These are phyloP conservation scores for Coptotermes formosanus DNA, from an alignment of 1,140 invertebrate genomes.

Conservation along the genomic window DNA sequence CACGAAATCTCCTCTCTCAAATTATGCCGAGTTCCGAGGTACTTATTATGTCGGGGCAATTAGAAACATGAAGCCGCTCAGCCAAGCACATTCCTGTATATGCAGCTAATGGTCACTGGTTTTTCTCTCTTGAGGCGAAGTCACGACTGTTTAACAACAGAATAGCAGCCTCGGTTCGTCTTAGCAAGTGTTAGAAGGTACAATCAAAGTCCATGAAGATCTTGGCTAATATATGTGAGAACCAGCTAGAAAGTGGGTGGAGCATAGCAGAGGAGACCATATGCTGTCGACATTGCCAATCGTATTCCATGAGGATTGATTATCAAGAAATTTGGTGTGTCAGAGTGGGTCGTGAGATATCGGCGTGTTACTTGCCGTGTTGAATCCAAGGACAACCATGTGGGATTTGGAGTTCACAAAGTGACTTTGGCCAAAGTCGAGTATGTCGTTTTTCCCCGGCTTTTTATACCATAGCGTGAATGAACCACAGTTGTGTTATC, in stretches of 20 bases:
- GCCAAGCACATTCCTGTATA: not conserved
- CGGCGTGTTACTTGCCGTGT: too few relatives aligned
- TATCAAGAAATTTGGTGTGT: not conserved
- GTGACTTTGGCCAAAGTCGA: too few relatives aligned
- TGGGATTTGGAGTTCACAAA: too few relatives aligned
- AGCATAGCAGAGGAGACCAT: not conserved
- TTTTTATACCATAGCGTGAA: too few relatives aligned
- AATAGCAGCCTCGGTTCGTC: not conserved
- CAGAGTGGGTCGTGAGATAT: too few relatives aligned
- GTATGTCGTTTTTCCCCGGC: too few relatives aligned
- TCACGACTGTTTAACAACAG: slow-evolving; percentile 3
- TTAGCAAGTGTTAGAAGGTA: not conserved
- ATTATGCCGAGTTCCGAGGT: slow-evolving; percentile 10
- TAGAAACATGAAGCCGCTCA: not conserved
- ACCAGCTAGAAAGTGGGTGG: not conserved
- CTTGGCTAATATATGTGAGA: slow-evolving; percentile 7
- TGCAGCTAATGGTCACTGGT: slow-evolving; percentile 10
- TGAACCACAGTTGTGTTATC: too few relatives aligned
- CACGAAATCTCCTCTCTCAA: slow-evolving; percentile 5
- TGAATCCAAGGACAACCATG: too few relatives aligned
- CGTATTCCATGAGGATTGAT: not conserved
- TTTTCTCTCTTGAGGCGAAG: slow-evolving; percentile 5
- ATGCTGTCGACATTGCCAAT: not conserved
- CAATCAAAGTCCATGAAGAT: not conserved
- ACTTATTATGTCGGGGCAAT: slow-evolving; percentile 18